phyloP scores from a whole-genome alignment of 2,797 vertebrate genomes.

The Acipenser transmontanus region DNA sequence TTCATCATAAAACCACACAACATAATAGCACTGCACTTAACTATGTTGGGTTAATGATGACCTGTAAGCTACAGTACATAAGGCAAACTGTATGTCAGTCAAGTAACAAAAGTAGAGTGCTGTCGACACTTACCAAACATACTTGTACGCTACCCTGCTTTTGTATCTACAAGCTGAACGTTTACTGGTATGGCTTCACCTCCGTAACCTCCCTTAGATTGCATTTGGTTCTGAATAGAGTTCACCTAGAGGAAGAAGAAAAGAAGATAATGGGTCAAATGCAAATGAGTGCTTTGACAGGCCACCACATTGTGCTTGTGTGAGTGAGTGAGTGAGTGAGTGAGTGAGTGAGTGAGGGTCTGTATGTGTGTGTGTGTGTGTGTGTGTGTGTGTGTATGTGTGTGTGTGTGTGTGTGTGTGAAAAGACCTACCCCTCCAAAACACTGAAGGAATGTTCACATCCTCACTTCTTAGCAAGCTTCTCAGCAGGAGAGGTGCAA shows the following conservation, averaged over 20 bases:
- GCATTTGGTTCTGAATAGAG: conserved; percentile 84
- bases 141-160: conserved; percentile 66
- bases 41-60: too few relatives aligned
- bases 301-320: conserved; percentile 11
- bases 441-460: too few relatives aligned
- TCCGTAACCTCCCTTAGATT: conserved; percentile 78
- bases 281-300: background rate
- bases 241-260: conserved; percentile 54
- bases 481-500: too few relatives aligned
- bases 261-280: conserved; percentile 3
- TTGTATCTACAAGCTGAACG: conserved; percentile 76
- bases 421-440: too few relatives aligned
- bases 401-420: too few relatives aligned
- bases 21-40: too few relatives aligned
- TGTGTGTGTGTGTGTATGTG: too few relatives aligned
- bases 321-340: background rate
- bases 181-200: conserved; percentile 61
- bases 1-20: too few relatives aligned
- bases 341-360: background rate
- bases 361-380: too few relatives aligned
- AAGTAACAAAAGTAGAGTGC: background rate
- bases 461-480: too few relatives aligned
- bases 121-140: conserved; percentile 39
- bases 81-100: too few relatives aligned
- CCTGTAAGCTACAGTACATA: too few relatives aligned